phyloP scores from a whole-genome alignment of 2,797 vertebrate species.

The Discoglossus pictus region DNA sequence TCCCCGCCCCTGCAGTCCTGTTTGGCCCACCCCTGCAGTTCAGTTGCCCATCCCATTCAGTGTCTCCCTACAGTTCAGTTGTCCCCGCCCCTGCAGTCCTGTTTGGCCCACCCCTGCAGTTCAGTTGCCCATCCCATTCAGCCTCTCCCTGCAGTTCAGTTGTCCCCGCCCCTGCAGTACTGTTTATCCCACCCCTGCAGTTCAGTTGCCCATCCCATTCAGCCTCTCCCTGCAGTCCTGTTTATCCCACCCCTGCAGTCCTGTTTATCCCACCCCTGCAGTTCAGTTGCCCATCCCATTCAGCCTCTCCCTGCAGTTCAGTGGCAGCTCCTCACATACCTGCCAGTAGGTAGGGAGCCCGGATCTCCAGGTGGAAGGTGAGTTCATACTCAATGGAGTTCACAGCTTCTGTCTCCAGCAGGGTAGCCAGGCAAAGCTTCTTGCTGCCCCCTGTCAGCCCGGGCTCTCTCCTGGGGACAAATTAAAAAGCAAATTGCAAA shows the following conservation, averaged over 20 bases:
- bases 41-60: too few relatives aligned
- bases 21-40: too few relatives aligned
- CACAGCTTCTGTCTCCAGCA: slow-evolving; percentile 81
- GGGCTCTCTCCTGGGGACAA: slow-evolving; percentile 64
- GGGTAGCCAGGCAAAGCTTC: slow-evolving; percentile 74
- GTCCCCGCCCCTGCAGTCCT: too few relatives aligned
- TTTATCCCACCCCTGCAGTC: not conserved
- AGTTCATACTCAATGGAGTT: slow-evolving; percentile 94
- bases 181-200: not conserved
- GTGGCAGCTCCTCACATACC: slow-evolving; percentile 67
- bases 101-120: too few relatives aligned
- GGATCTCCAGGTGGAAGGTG: slow-evolving; percentile 92
- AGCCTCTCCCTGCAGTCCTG: not conserved
- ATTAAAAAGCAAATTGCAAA: not conserved
- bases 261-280: not conserved
- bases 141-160: too few relatives aligned
- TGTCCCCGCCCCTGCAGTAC: too few relatives aligned
- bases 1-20: too few relatives aligned
- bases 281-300: not conserved
- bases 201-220: not conserved
- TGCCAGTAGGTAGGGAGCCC: slow-evolving; percentile 88
- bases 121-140: too few relatives aligned
- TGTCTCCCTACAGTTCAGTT: too few relatives aligned
- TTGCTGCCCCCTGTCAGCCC: slow-evolving; percentile 66
- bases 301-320: not conserved